Evolutionary conservation across 2,797 vertebrate species (phyloP).

Genomic region (Rhincodon typus): DNA sequence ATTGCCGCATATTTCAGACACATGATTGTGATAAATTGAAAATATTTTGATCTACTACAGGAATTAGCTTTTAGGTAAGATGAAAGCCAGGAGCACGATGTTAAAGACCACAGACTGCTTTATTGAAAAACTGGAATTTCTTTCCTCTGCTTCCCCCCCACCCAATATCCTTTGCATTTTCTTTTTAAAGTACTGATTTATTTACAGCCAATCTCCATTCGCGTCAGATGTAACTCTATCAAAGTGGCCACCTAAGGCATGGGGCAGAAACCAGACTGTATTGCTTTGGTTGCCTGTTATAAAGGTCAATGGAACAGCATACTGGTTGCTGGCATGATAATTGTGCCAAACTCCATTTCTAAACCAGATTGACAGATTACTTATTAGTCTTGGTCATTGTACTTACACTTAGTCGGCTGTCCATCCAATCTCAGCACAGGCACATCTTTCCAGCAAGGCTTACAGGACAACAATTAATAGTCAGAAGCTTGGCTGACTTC

Average conservation of each 20-base stretch:
- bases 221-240: background rate
- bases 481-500: background rate
- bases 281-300: background rate
- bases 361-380: background rate
- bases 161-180: background rate
- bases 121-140: background rate
- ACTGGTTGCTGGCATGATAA: background rate
- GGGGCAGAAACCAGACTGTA: background rate
- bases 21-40: background rate
- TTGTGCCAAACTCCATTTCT: background rate
- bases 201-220: background rate
- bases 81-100: background rate
- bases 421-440: background rate
- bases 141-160: background rate
- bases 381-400: background rate
- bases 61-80: background rate
- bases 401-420: background rate
- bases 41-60: conserved; percentile 14
- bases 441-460: background rate
- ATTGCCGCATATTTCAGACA: conserved; percentile 10
- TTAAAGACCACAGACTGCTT: background rate
- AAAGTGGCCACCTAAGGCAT: background rate
- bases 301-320: background rate
- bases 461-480: background rate
- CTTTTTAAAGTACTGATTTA: background rate